phyloP scores from a whole-genome alignment of 2,888 invertebrate genomes.

The Eristalis tenax region DNA sequence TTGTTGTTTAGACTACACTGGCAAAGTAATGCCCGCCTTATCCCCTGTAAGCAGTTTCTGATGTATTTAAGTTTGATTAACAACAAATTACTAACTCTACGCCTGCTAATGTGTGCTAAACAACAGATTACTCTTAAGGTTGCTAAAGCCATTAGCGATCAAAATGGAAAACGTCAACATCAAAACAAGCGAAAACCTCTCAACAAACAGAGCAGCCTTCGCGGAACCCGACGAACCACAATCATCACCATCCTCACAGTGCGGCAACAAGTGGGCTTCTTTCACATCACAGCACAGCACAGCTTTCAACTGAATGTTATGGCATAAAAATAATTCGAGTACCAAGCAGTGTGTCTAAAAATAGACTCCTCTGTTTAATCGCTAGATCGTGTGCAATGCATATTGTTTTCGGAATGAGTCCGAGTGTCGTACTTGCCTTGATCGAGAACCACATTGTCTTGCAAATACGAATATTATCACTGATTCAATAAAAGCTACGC shows the following conservation, averaged over 20 bases:
- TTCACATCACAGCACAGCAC: background rate
- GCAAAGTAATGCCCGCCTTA: too few relatives aligned
- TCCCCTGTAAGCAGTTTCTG: background rate
- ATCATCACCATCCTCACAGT: background rate
- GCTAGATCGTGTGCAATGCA: constrained; percentile 7
- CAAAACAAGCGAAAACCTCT: background rate
- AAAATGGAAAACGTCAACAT: constrained; percentile 9
- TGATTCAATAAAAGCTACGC: constrained; percentile 26
- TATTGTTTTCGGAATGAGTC: background rate
- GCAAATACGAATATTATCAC: constrained; percentile 2
- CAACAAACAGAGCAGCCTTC: background rate
- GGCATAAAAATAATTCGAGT: constrained; percentile 9
- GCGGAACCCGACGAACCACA: background rate
- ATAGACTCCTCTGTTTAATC: constrained; percentile 27
- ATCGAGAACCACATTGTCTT: constrained; percentile 46
- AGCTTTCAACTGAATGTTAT: background rate
- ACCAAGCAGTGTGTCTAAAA: constrained; percentile 28
- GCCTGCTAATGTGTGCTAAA: constrained; percentile 18
- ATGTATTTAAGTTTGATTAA: constrained; percentile 5
- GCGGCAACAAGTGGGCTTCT: constrained; percentile 17
- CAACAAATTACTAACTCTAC: constrained; percentile 6
- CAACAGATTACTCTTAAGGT: constrained; percentile 7
- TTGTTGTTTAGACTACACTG: too few relatives aligned
- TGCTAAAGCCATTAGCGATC: background rate
- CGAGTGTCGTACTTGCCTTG: constrained; percentile 40